phyloP scores from a whole-genome alignment of 2,113 vertebrate species.

The Illadopsis cleaveri region DNA sequence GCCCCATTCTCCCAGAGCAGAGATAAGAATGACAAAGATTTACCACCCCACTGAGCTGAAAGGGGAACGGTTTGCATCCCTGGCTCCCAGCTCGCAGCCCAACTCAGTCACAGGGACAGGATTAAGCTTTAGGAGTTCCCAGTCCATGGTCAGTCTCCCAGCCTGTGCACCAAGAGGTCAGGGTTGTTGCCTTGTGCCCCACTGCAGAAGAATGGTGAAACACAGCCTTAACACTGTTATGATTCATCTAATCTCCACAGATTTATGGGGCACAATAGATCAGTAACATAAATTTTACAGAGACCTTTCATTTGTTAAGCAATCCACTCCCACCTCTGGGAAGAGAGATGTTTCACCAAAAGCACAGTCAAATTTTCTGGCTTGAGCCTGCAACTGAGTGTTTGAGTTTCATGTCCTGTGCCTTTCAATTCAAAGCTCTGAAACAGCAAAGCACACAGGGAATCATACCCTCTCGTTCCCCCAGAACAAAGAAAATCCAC shows the following conservation, averaged over 20 bases:
- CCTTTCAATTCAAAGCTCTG: background rate
- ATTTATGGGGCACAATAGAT: background rate
- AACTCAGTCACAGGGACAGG: background rate
- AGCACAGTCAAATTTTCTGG: background rate
- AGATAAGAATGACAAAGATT: background rate
- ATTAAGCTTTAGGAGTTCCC: background rate
- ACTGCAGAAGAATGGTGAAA: background rate
- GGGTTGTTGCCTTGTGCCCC: background rate
- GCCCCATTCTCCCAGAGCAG: background rate
- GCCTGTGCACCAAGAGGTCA: background rate
- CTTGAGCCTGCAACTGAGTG: background rate
- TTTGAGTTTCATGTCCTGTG: background rate
- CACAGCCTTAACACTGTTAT: background rate
- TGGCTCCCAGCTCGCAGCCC: background rate
- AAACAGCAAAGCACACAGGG: background rate
- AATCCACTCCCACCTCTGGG: background rate
- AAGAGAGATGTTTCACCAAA: background rate
- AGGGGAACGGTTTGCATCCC: background rate
- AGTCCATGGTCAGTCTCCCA: background rate
- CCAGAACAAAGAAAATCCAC: background rate
- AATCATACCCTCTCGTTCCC: background rate
- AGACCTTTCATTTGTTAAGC: background rate
- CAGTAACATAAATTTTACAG: background rate
- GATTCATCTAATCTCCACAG: background rate
- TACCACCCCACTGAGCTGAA: background rate